Evolutionary conservation across 2,888 invertebrate genomes (phyloP).

Genomic region (Maniola hyperantus): DNA sequence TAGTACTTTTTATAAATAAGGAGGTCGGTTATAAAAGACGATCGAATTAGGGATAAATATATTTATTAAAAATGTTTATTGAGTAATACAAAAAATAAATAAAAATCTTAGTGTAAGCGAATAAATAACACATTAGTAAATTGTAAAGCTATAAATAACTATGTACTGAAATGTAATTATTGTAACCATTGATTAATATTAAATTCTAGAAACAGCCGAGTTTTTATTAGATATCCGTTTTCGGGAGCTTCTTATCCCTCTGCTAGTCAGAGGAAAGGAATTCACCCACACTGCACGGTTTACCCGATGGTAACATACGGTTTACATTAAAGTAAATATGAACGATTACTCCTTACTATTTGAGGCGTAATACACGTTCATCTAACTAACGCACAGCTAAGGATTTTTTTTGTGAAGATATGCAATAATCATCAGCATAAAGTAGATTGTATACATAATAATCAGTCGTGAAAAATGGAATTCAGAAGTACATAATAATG

Average conservation of each 20-base stretch:
- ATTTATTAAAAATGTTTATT: slow-evolving; percentile 58
- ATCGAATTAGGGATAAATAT: slow-evolving; percentile 53
- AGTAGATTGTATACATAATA: too few relatives aligned
- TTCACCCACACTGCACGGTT: slow-evolving; percentile 52
- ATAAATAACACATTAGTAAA: slow-evolving; percentile 36
- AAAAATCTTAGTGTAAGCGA: slow-evolving; percentile 53
- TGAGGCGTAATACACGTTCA: slow-evolving; percentile 29
- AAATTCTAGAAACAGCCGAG: slow-evolving; percentile 23
- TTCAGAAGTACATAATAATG: slow-evolving; percentile 22
- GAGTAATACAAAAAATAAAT: slow-evolving; percentile 70
- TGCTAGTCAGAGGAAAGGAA: slow-evolving; percentile 79
- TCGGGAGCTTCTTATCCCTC: slow-evolving; percentile 75
- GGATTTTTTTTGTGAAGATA: slow-evolving; percentile 26
- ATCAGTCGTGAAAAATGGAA: slow-evolving; percentile 30
- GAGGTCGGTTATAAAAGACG: too few relatives aligned
- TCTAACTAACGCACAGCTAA: slow-evolving; percentile 35
- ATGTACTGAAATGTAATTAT: slow-evolving; percentile 36
- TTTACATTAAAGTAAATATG: slow-evolving; percentile 3
- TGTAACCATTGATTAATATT: slow-evolving; percentile 34
- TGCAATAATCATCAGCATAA: slow-evolving; percentile 35
- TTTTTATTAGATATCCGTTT: slow-evolving; percentile 37
- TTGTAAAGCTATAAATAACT: slow-evolving; percentile 23
- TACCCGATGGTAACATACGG: slow-evolving; percentile 33
- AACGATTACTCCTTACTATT: slow-evolving; percentile 26
- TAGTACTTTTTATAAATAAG: background rate